Conservation (phyloP, 2,888 invertebrate species). For the Nemapogon koenigi region DNA sequence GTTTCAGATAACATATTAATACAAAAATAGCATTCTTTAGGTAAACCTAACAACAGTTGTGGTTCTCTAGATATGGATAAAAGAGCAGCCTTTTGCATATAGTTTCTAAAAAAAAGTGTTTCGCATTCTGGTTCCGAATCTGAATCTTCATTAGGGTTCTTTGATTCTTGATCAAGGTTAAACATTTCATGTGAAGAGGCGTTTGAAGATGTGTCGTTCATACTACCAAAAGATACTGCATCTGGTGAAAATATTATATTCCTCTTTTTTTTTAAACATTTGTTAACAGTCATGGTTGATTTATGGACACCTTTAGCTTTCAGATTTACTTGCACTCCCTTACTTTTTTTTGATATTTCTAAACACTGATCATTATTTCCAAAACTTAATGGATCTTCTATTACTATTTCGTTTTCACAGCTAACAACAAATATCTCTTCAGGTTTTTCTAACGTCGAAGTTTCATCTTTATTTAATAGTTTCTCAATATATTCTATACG, state of each 20-base stretch:
- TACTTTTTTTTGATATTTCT: slow-evolving; percentile 16
- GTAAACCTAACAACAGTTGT: slow-evolving; percentile 14
- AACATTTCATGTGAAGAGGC: slow-evolving; percentile 10
- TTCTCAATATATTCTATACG: slow-evolving; percentile 9
- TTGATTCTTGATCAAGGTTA: slow-evolving; percentile 3
- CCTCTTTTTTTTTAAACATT: slow-evolving; percentile 11
- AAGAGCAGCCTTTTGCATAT: slow-evolving; percentile 16
- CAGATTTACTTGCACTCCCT: slow-evolving; percentile 17
- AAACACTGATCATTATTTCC: slow-evolving; percentile 15
- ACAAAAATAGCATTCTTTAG: slow-evolving; percentile 15
- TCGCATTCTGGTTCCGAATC: slow-evolving; percentile 4
- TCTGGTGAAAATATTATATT: slow-evolving; percentile 6
- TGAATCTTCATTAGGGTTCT: slow-evolving; percentile 4
- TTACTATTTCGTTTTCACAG: slow-evolving; percentile 14
- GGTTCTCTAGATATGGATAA: slow-evolving; percentile 16
- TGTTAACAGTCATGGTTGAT: slow-evolving; percentile 15
- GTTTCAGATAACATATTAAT: slow-evolving; percentile 13
- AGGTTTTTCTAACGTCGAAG: slow-evolving; percentile 13
- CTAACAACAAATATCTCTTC: slow-evolving; percentile 16
- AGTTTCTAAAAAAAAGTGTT: slow-evolving; percentile 11
- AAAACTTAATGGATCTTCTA: slow-evolving; percentile 17
- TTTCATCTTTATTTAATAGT: slow-evolving; percentile 9
- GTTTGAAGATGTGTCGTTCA: slow-evolving; percentile 12
- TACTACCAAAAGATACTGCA: slow-evolving; percentile 11
- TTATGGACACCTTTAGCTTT: slow-evolving; percentile 15